Evolutionary conservation across 2,113 vertebrate species (phyloP), one percentile per base, ranked within the genome.

Genomic region (Ceyx cyanopectus): DNA sequence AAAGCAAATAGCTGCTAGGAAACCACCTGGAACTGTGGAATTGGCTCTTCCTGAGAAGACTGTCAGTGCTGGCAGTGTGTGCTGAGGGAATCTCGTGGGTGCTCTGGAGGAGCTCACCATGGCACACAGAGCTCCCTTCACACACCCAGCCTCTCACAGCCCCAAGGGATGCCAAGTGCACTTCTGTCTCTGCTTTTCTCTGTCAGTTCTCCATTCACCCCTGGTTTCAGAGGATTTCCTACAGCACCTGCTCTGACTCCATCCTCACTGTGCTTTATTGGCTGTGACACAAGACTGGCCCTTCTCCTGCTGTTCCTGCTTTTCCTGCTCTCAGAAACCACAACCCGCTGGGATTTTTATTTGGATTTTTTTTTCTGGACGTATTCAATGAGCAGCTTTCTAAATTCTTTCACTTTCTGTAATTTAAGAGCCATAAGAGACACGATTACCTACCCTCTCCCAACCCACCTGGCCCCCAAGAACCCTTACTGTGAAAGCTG

Each of bases 221-320:
- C 61, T 5, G 5, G 29, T 63, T 92, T 81, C 73, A 92, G 57
- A 90, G 76, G 65, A 93, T 74, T 96, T 96, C 90, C 73, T 92
- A 65, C 29, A 92, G 12, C 68, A 88, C 65, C 91, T 81, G 67
- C 68, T 78, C 62, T 94, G 76, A 92, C 82, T 92, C 95, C 76
- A 85, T 90, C 48, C 50, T 83, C 78, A 83, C 78, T 92, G 72
- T 57, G 74, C 86, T 96, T 94, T 85, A 90, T 93, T 96, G 69
- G 79, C 45, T 86, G 53, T 90, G 76, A 95, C 80, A 90, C 68
- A 95, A 81, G 57, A 58, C 18, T 96, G 85, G 90, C 76, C 68
- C 80, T 92, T 60, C 61, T 88, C 82, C 88, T 93, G 83, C 34
- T 94, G 37, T 37, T 37, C 37, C 37, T 37, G 37, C 37, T 37